Percentiles rank a stretch among this genome's conserved stretches.
Evolutionary conservation across 2,888 invertebrate genomes (phyloP).

Genomic region (Sussaba pulchella): DNA sequence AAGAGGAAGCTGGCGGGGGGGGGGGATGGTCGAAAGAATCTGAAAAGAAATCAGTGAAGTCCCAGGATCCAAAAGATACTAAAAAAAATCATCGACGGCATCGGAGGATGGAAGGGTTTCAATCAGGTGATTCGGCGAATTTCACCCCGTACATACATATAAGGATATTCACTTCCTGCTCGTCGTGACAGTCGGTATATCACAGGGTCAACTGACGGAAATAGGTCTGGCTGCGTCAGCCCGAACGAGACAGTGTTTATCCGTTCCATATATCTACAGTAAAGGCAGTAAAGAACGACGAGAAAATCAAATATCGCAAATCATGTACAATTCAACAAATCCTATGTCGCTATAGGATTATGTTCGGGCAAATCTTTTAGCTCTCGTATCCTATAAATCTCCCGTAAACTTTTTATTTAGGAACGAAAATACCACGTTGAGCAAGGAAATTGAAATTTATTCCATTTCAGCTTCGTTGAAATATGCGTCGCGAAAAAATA

Average conservation of each 20-base stretch:
- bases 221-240: conserved; percentile 21
- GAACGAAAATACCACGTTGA: too few relatives aligned
- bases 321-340: not conserved
- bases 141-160: too few relatives aligned
- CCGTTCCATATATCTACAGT: not conserved
- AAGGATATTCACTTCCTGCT: conserved; percentile 10
- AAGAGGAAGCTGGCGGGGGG: too few relatives aligned
- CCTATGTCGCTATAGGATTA: not conserved
- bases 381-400: not conserved
- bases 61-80: too few relatives aligned
- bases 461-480: not conserved
- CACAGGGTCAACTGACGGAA: conserved; percentile 27
- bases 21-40: too few relatives aligned
- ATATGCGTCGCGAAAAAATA: too few relatives aligned
- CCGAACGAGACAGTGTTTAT: conserved; percentile 4
- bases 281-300: not conserved
- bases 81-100: too few relatives aligned
- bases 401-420: not conserved
- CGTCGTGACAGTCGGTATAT: conserved; percentile 16
- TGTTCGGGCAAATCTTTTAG: not conserved
- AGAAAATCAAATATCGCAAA: conserved; percentile 12
- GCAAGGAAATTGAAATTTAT: too few relatives aligned
- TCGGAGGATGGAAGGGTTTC: too few relatives aligned
- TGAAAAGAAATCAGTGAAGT: too few relatives aligned
- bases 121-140: too few relatives aligned